Evolutionary conservation across 2,797 vertebrate genomes (phyloP), one percentile per base, ranked within the genome.

Genomic region (Crocidura indochinensis): DNA sequence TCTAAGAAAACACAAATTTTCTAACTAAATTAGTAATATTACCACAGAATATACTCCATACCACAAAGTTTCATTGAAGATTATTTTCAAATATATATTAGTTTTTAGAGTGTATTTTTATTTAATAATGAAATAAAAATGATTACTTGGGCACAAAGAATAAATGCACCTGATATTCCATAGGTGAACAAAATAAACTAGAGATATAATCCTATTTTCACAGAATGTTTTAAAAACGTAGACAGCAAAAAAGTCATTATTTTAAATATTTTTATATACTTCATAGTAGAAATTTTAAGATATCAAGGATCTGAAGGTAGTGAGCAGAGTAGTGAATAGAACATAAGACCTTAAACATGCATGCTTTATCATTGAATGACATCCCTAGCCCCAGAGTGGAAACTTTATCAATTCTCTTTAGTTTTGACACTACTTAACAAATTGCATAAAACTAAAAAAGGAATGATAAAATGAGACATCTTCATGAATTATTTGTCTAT

Each of bases 151-250:
- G 60, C 20, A 26, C 10, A 91, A 84, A 71, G 60, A 80, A 56
- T 76, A 47, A 80, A 60, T 11, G 5, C 31, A 60, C 26, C 14
- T 87, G 1, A 31, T 81, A 49, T 67, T 75, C 15, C 11, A 69
- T 82, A 27, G 69, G 53, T n/a, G 38, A 38, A 38, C 19, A 73
- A 71, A 8, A 76, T 47, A 91, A 86, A 31, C 24, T 31, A 80
- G 81, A 69, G n/a, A 91, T 69, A 29, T 88, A 17, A 90, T 20
- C 68, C 19, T 65, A 27, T 77, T 49, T 85, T 82, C 44, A 77
- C 10, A 77, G 47, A 3, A 20, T 74, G 6, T 17, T 90, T 91
- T 82, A 14, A 74, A 87, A 47, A 2, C 26, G 0, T 24, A 77
- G 27, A 73, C 62, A 56, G 10, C 84, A 56, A 47, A 60, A 72